These are phyloP conservation scores for Gorsachius goisagi DNA, from an alignment of 2,113 vertebrate species.

Conservation along the genomic window DNA sequence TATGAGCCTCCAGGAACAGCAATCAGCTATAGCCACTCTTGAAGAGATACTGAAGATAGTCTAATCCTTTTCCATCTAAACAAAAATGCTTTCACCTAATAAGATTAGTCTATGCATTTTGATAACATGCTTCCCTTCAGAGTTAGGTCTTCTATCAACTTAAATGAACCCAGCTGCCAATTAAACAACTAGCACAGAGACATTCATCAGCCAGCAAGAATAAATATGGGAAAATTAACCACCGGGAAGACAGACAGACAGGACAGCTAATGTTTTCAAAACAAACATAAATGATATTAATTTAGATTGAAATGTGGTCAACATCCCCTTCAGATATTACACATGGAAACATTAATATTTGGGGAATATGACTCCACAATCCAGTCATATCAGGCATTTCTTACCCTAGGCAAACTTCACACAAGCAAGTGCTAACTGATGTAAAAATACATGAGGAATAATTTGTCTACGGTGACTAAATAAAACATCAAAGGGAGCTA, in stretches of 20 bases:
- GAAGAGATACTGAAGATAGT: background rate
- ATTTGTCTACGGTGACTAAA: background rate
- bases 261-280: background rate
- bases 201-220: background rate
- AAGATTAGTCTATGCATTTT: conserved; percentile 3
- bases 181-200: background rate
- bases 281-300: conserved; percentile 1
- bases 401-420: background rate
- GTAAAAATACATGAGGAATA: background rate
- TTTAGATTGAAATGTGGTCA: conserved; percentile 1
- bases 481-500: background rate
- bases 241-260: background rate
- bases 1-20: background rate
- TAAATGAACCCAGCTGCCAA: conserved; percentile 2
- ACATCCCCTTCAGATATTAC: background rate
- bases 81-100: conserved; percentile 9
- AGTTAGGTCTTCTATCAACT: background rate
- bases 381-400: background rate
- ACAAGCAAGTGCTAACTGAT: background rate
- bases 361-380: background rate
- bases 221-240: background rate
- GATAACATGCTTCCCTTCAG: background rate
- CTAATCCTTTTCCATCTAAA: background rate
- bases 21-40: background rate
- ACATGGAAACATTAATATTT: background rate